These are phyloP conservation scores for Nansenia antarctica DNA, from an alignment of 2,113 vertebrate genomes.

Conservation along the genomic window DNA sequence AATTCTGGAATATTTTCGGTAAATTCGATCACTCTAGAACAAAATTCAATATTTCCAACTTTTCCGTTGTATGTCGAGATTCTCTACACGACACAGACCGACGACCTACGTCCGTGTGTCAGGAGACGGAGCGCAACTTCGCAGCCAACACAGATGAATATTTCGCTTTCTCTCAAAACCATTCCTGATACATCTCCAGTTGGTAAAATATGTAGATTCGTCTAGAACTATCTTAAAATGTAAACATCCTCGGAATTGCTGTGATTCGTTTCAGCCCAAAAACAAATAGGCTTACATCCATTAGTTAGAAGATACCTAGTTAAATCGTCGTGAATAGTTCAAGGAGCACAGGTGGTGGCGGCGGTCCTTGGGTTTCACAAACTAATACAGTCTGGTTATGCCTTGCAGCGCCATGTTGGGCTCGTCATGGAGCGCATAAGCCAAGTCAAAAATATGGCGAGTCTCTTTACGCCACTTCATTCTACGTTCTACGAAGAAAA, in stretches of 20 bases:
- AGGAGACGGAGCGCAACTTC: neutral
- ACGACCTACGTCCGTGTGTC: neutral
- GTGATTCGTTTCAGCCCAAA: neutral
- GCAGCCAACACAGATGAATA: neutral
- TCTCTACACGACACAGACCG: neutral
- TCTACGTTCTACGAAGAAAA: slow-evolving; percentile 2
- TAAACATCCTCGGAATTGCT: slow-evolving; percentile 31
- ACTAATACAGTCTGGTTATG: slow-evolving; percentile 52
- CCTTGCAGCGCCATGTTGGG: slow-evolving; percentile 63
- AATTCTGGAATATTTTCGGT: neutral
- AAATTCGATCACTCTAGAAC: neutral
- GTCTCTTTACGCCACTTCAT: slow-evolving; percentile 13
- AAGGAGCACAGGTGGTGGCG: slow-evolving; percentile 48
- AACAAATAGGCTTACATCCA: slow-evolving; percentile 18
- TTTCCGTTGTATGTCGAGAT: neutral
- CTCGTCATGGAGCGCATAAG: slow-evolving; percentile 41
- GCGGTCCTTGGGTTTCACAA: slow-evolving; percentile 42
- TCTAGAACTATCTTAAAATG: too few species aligned
- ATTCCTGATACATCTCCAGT: slow-evolving; percentile 46
- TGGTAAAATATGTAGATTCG: too few species aligned
- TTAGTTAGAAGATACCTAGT: slow-evolving; percentile 9
- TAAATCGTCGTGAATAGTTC: slow-evolving; percentile 16
- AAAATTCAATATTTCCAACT: neutral
- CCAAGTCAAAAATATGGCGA: slow-evolving; percentile 27
- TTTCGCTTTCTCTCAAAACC: neutral